phyloP scores from a whole-genome alignment of 2,113 vertebrate genomes.

The Zosterops hypoxanthus region DNA sequence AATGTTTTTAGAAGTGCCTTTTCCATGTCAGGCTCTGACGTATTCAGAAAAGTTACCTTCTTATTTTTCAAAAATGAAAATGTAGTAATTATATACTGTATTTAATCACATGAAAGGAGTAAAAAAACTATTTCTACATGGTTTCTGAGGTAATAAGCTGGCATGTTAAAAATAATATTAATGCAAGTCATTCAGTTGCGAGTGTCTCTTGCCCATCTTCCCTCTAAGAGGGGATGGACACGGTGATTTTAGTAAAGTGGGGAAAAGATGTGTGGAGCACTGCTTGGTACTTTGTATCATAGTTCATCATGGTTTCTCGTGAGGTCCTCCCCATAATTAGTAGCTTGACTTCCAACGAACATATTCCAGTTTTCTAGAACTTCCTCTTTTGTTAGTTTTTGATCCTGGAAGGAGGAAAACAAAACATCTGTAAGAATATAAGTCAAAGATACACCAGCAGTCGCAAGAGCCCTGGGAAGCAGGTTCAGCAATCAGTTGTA shows the following conservation, averaged over 20 bases:
- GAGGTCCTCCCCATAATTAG: conserved; percentile 97
- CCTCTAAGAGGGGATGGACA: not conserved
- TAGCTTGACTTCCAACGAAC: conserved; percentile 98
- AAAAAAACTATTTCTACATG: conserved; percentile 14
- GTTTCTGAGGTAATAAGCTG: conserved; percentile 65
- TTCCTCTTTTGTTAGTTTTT: conserved; percentile 93
- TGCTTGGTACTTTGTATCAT: conserved; percentile 71
- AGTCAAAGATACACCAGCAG: not conserved
- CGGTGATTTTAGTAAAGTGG: not conserved
- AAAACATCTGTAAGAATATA: not conserved
- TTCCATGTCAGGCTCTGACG: not conserved
- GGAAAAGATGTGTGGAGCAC: not conserved
- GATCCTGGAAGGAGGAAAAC: conserved; percentile 78
- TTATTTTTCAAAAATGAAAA: not conserved
- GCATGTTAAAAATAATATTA: conserved; percentile 25
- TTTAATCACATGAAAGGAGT: conserved; percentile 31
- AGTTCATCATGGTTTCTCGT: conserved; percentile 94
- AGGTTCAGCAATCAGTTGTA: not conserved
- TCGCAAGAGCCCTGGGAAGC: not conserved
- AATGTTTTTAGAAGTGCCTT: not conserved
- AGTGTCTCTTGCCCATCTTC: not conserved
- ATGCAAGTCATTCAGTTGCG: not conserved
- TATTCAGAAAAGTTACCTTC: not conserved
- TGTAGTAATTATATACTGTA: not conserved
- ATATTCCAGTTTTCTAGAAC: conserved; percentile 98